phyloP scores from a whole-genome alignment of 2,113 vertebrate species.

The Percopsis transmontana region DNA sequence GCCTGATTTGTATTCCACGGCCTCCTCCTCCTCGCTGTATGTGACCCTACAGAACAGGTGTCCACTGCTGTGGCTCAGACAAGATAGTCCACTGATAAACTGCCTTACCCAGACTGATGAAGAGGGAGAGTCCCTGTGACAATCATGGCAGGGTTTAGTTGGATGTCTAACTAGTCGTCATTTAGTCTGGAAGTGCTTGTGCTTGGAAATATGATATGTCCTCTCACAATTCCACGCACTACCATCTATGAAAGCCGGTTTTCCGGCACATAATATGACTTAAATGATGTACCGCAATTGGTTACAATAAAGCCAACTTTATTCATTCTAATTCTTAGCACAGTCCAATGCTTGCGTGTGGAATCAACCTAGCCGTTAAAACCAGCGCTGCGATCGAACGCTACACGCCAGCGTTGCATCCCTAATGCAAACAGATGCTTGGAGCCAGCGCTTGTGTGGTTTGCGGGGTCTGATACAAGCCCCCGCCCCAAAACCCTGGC shows the following conservation, averaged over 20 bases:
- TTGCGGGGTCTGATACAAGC: neutral
- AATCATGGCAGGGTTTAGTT: constrained; percentile 36
- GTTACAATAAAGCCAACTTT: too few relatives aligned
- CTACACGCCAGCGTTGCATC: too few relatives aligned
- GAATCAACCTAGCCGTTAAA: too few relatives aligned
- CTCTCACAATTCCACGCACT: too few relatives aligned
- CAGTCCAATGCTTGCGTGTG: too few relatives aligned
- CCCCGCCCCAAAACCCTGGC: neutral
- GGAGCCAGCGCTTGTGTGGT: neutral
- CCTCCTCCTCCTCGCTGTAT: constrained; percentile 56
- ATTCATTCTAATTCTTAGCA: too few relatives aligned
- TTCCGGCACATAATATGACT: neutral
- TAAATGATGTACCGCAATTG: too few relatives aligned
- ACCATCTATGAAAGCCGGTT: too few relatives aligned
- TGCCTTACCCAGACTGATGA: constrained; percentile 42
- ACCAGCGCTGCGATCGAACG: too few relatives aligned
- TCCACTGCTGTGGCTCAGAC: constrained; percentile 64
- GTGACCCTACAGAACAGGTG: constrained; percentile 70
- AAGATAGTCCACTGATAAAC: constrained; percentile 71
- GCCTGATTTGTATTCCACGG: constrained; percentile 71
- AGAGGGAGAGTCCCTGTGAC: constrained; percentile 28
- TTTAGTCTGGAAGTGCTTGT: too few relatives aligned
- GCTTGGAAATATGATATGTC: too few relatives aligned
- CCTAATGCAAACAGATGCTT: too few relatives aligned
- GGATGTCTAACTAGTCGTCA: constrained; percentile 8